Conservation (phyloP, 2,888 invertebrate species). For the Tetranychus truncatus region DNA sequence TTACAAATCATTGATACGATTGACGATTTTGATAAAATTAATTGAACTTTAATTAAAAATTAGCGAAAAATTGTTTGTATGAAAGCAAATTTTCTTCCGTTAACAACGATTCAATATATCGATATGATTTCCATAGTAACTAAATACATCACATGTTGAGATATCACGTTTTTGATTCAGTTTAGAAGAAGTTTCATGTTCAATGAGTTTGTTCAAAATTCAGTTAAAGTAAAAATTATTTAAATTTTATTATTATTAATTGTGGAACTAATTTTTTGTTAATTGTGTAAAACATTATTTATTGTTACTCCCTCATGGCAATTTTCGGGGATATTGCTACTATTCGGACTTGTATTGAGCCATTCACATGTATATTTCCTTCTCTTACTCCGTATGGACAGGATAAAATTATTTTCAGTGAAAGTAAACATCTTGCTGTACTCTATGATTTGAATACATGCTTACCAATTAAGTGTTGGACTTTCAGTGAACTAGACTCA, state of each 20-base stretch:
- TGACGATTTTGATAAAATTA: too few species aligned
- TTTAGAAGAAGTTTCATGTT: background rate
- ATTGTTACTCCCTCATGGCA: background rate
- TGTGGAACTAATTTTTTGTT: background rate
- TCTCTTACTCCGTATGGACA: background rate
- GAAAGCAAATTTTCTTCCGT: background rate
- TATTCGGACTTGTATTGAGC: background rate
- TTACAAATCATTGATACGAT: too few species aligned
- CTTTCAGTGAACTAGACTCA: background rate
- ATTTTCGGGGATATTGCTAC: constrained; percentile 1
- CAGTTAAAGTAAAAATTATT: too few species aligned
- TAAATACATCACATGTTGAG: background rate
- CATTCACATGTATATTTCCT: background rate
- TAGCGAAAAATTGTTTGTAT: background rate
- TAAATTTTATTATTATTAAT: background rate
- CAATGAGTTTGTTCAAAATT: too few species aligned
- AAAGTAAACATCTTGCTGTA: constrained; percentile 10
- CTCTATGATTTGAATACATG: background rate
- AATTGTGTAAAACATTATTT: background rate
- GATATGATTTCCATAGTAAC: background rate
- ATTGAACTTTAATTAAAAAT: too few species aligned
- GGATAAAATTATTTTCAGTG: constrained; percentile 6
- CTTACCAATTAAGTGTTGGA: background rate
- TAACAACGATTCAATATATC: background rate
- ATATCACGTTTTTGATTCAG: background rate